phyloP scores from a whole-genome alignment of 2,888 invertebrate genomes.

The Notocelia uddmanniana region DNA sequence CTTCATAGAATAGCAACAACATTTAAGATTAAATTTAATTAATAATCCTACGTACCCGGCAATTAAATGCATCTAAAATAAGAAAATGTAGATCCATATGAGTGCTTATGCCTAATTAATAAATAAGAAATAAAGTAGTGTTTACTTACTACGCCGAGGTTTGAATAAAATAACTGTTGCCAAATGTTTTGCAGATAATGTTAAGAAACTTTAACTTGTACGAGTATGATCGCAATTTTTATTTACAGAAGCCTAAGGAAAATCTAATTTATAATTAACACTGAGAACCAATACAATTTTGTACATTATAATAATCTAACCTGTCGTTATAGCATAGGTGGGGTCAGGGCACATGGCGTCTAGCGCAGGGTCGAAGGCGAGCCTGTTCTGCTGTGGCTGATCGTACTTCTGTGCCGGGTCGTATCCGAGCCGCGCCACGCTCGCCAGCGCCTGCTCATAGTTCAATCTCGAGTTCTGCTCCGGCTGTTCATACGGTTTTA shows the following conservation, averaged over 20 bases:
- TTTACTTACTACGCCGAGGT: no score
- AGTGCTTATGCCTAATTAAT: no score
- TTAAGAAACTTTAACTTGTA: not conserved
- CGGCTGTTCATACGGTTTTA: constrained; percentile 69
- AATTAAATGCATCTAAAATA: no score
- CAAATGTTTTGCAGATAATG: not conserved
- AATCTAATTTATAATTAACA: not conserved
- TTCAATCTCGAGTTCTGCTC: constrained; percentile 70
- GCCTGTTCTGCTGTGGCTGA: constrained; percentile 63
- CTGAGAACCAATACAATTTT: not conserved
- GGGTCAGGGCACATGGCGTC: constrained; percentile 74
- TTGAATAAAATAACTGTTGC: no score
- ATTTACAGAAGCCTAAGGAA: not conserved
- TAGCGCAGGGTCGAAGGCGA: constrained; percentile 71
- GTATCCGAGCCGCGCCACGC: constrained; percentile 73
- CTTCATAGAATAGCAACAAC: no score
- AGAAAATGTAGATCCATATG: no score
- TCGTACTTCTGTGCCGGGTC: constrained; percentile 72
- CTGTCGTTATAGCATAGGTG: constrained; percentile 73
- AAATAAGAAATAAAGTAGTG: no score
- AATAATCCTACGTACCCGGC: no score
- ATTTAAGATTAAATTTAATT: no score
- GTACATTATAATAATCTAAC: constrained; percentile 55
- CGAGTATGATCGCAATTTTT: not conserved
- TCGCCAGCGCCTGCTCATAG: constrained; percentile 75